These are phyloP conservation scores for Agrochola litura DNA, from an alignment of 2,888 invertebrate species.

Conservation along the genomic window DNA sequence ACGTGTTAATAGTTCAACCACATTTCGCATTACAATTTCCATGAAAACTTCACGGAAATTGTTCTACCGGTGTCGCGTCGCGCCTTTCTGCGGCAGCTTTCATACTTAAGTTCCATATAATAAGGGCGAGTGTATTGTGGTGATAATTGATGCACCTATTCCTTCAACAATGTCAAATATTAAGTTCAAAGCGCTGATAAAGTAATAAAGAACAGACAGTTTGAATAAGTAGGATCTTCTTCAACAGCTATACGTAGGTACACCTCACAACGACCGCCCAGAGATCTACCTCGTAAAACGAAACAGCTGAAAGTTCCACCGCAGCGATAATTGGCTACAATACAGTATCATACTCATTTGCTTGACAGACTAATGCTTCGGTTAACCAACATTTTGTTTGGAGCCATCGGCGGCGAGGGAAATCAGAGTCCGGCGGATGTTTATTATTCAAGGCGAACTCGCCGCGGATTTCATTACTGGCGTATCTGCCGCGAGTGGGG, in stretches of 20 bases:
- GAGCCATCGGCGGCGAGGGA: constrained; percentile 78
- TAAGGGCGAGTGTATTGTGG: neutral
- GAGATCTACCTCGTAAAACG: constrained; percentile 42
- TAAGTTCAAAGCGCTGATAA: neutral
- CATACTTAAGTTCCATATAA: neutral
- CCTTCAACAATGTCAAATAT: neutral
- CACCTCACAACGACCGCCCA: constrained; percentile 37
- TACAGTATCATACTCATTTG: constrained; percentile 62
- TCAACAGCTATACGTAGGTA: constrained; percentile 21
- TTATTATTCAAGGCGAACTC: constrained; percentile 81
- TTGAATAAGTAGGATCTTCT: constrained; percentile 29
- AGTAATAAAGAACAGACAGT: constrained; percentile 13
- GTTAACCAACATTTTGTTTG: constrained; percentile 65
- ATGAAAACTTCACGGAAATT: too few species aligned
- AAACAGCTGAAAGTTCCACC: constrained; percentile 50
- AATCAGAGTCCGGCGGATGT: constrained; percentile 76
- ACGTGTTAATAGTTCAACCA: neutral
- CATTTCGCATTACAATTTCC: neutral
- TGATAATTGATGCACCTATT: neutral
- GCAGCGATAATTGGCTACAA: constrained; percentile 61
- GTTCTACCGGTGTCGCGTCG: too few species aligned
- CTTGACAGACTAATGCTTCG: constrained; percentile 64
- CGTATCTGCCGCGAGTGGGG: constrained; percentile 53
- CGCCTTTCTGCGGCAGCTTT: too few species aligned
- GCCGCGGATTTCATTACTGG: constrained; percentile 74